Percentiles rank a stretch among this genome's conserved stretches.
phyloP scores from a whole-genome alignment of 2,113 vertebrate genomes.

The Eretmochelys imbricata region DNA sequence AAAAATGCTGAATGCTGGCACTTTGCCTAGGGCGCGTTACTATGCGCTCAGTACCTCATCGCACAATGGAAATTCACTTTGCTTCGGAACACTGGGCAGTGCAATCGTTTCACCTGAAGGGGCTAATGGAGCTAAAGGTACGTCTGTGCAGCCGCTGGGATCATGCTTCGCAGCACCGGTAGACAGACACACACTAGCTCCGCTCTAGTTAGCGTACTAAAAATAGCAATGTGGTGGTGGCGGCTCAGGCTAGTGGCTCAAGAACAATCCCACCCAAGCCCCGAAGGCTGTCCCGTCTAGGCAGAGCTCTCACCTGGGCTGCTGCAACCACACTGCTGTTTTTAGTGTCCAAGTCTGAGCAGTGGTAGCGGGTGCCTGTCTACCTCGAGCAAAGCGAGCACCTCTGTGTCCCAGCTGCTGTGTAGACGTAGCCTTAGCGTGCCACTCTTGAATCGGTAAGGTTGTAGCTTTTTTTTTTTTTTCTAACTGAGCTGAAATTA shows the following conservation, averaged over 20 bases:
- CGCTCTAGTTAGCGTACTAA: not conserved
- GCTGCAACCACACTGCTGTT: not conserved
- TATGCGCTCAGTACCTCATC: not conserved
- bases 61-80: not conserved
- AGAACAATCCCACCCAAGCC: not conserved
- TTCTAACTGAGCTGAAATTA: not conserved
- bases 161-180: not conserved
- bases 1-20: conserved; percentile 28
- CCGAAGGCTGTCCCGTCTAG: not conserved
- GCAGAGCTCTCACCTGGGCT: not conserved
- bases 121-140: rapidly evolving
- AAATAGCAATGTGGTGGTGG: not conserved
- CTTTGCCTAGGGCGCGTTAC: not conserved
- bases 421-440: not conserved
- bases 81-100: not conserved
- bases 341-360: not conserved
- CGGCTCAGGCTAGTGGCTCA: not conserved
- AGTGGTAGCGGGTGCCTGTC: not conserved
- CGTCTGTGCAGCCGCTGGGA: not conserved
- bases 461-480: not conserved
- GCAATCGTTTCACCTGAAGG: not conserved
- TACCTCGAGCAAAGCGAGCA: not conserved
- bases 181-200: not conserved
- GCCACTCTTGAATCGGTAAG: not conserved
- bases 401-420: not conserved